phyloP scores from a whole-genome alignment of 2,113 vertebrate species.

The Catharus bicknelli region DNA sequence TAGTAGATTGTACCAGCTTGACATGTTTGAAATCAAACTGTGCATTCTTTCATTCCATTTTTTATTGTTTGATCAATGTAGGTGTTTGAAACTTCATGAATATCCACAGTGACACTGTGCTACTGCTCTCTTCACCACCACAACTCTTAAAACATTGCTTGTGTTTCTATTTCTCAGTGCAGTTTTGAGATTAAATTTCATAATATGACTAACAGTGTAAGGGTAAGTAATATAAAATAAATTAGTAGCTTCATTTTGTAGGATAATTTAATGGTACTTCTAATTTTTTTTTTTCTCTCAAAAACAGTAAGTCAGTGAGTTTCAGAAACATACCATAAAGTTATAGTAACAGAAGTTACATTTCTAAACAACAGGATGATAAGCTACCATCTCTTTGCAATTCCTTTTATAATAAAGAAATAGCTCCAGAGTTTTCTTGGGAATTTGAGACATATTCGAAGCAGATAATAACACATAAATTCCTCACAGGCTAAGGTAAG shows the following conservation, averaged over 20 bases:
- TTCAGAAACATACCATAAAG: neutral
- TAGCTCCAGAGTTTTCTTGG: neutral
- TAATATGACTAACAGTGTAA: neutral
- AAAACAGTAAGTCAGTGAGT: neutral
- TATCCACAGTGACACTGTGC: neutral
- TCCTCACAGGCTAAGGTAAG: slow-evolving; percentile 15
- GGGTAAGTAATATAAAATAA: neutral
- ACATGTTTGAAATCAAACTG: slow-evolving; percentile 58
- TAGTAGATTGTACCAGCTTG: slow-evolving; percentile 11
- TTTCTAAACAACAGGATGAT: neutral
- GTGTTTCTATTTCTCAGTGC: neutral
- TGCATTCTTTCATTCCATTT: slow-evolving; percentile 40
- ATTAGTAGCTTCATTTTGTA: neutral
- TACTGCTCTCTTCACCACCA: neutral
- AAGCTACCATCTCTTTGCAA: neutral
- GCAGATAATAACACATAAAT: neutral
- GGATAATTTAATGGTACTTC: neutral
- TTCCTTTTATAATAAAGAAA: neutral
- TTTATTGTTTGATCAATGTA: slow-evolving; percentile 50
- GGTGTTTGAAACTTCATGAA: slow-evolving; percentile 24
- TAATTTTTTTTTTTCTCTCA: neutral
- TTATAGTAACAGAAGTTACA: neutral
- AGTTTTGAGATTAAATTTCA: neutral
- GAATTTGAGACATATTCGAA: slow-evolving; percentile 4
- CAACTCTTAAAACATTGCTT: neutral